A percentile compares a stretch with the other conserved stretches of the same genome.
Evolutionary conservation across 2,113 vertebrate species (phyloP).

Genomic region (Amblyopsis rosae): DNA sequence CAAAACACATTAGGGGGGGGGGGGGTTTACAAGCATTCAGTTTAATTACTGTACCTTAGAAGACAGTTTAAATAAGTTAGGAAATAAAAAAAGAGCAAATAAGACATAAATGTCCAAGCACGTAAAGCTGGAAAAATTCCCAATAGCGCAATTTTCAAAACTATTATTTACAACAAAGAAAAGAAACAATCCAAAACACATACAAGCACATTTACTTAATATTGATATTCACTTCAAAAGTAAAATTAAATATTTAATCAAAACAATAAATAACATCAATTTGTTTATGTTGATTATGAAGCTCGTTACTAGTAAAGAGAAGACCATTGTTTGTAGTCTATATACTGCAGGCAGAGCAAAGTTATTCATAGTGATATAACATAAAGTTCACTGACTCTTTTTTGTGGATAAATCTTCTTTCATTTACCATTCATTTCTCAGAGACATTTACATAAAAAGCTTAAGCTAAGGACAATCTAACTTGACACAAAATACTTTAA

Average conservation of each 20-base stretch:
- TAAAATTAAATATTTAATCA: conserved; percentile 44
- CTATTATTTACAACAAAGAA: conserved; percentile 68
- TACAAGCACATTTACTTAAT: conserved; percentile 48
- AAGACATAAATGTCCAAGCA: conserved; percentile 43
- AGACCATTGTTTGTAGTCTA: conserved; percentile 23
- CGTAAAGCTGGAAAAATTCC: conserved; percentile 60
- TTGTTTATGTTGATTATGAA: conserved; percentile 8
- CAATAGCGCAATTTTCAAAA: conserved; percentile 73
- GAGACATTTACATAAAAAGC: conserved; percentile 57
- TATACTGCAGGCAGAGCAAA: conserved; percentile 33
- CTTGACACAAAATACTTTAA: not conserved
- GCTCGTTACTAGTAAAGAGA: conserved; percentile 37
- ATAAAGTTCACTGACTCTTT: conserved; percentile 27
- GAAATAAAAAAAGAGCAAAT: conserved; percentile 45
- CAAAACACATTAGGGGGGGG: not conserved
- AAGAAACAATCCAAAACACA: conserved; percentile 63
- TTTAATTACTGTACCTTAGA: conserved; percentile 57
- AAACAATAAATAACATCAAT: conserved; percentile 56
- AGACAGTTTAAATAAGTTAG: conserved; percentile 47
- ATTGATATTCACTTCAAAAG: conserved; percentile 57
- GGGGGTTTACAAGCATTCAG: conserved; percentile 62
- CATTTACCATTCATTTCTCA: conserved; percentile 15
- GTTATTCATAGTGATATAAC: conserved; percentile 28
- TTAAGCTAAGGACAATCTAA: conserved; percentile 28
- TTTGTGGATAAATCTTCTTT: conserved; percentile 25